Conservation (phyloP, 2,888 invertebrate species). For the Pristionchus maxplancki region DNA sequence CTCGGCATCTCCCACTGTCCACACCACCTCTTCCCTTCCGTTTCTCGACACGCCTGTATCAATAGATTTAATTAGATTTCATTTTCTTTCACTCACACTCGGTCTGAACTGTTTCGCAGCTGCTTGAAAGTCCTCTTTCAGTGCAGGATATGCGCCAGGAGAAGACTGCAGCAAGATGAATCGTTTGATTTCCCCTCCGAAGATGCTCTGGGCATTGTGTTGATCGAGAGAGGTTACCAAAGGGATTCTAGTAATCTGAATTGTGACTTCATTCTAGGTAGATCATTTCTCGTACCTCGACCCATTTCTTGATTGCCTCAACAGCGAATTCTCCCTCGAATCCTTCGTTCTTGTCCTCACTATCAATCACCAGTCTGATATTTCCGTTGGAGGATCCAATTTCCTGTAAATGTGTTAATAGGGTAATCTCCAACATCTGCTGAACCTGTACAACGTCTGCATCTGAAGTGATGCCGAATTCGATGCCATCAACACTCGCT, state of each 20-base stretch:
- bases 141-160: conserved; percentile 88
- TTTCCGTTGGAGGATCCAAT: conserved; percentile 85
- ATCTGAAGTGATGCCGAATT: not conserved
- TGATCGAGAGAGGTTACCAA: conserved; percentile 62
- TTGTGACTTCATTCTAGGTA: too few species aligned
- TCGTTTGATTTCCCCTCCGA: conserved; percentile 95
- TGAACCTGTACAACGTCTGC: not conserved
- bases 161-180: conserved; percentile 94
- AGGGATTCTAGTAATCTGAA: conserved; percentile 53
- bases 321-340: not conserved
- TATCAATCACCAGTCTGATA: conserved; percentile 87
- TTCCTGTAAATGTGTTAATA: not conserved
- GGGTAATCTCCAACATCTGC: not conserved
- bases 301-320: conserved; percentile 49
- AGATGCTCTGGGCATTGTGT: conserved; percentile 93
- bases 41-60: conserved; percentile 55
- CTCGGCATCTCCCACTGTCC: not conserved
- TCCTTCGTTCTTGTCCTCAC: conserved; percentile 83
- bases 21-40: not conserved
- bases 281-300: conserved; percentile 52
- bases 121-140: conserved; percentile 86
- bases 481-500: not conserved
- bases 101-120: conserved; percentile 91
- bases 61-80: too few species aligned
- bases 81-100: conserved; percentile 80